Evolutionary conservation across 2,113 vertebrate genomes (phyloP).

Genomic region (Tachuris rubrigastra): DNA sequence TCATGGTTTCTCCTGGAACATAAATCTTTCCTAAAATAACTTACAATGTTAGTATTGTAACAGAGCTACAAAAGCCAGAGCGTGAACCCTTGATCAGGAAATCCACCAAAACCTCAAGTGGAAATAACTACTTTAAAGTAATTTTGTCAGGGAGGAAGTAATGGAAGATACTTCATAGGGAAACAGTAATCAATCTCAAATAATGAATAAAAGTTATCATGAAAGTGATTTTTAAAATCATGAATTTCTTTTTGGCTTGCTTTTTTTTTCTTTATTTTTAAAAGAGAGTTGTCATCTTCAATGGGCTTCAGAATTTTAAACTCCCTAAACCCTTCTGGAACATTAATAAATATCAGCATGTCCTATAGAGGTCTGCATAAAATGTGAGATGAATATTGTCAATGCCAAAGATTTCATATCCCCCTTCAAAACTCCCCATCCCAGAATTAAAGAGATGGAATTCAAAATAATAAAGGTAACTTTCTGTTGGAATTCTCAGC

Average conservation of each 20-base stretch:
- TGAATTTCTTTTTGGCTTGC: background rate
- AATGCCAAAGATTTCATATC: background rate
- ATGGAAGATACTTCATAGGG: background rate
- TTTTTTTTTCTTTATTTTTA: background rate
- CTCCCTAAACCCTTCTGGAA: background rate
- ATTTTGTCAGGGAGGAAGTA: constrained; percentile 11
- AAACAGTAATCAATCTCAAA: background rate
- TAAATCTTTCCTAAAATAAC: background rate
- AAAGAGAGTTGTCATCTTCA: background rate
- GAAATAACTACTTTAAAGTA: constrained; percentile 9
- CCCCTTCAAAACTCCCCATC: background rate
- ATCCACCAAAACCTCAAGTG: constrained; percentile 52
- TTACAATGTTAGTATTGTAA: background rate
- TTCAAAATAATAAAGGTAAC: background rate
- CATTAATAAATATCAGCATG: background rate
- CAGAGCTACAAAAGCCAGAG: background rate
- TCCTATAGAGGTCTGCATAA: background rate
- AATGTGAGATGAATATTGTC: background rate
- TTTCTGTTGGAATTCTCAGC: background rate
- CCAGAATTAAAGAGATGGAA: background rate
- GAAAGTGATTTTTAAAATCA: background rate
- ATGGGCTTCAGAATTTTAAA: background rate
- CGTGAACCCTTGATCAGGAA: background rate
- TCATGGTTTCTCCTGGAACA: background rate
- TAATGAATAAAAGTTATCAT: background rate